A percentile compares a stretch with the other conserved stretches of the same genome.
Conservation (phyloP, 2,113 vertebrate species). For the Anarrhichthys ocellatus region DNA sequence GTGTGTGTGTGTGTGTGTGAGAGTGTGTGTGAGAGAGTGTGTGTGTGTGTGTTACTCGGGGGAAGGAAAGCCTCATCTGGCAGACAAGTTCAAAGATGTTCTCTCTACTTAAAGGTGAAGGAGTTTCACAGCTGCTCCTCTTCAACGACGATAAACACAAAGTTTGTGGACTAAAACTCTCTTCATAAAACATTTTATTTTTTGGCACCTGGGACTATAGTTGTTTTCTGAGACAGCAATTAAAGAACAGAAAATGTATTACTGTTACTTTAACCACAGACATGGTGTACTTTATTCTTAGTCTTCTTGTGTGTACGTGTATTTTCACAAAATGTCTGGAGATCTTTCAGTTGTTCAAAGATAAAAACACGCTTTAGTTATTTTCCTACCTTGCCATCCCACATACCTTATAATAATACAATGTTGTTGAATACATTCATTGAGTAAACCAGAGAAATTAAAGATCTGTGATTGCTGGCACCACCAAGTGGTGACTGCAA, state of each 20-base stretch:
- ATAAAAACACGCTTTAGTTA: not conserved
- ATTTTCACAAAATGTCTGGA: not conserved
- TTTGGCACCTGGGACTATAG: constrained; percentile 4
- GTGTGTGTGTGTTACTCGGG: constrained; percentile 16
- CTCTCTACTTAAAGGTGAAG: constrained; percentile 21
- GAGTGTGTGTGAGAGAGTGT: constrained; percentile 4
- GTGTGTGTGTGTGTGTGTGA: constrained; percentile 1
- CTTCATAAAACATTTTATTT: constrained; percentile 25
- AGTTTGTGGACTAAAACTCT: constrained; percentile 15
- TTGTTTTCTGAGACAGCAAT: not conserved
- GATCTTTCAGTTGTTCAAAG: not conserved
- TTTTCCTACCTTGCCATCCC: not conserved
- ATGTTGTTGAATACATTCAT: not conserved
- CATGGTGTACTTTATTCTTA: not conserved
- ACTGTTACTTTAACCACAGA: not conserved
- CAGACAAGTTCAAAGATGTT: constrained; percentile 36
- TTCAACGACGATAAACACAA: constrained; percentile 31
- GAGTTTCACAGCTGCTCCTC: constrained; percentile 32
- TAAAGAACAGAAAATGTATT: not conserved
- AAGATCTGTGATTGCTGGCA: constrained; percentile 60
- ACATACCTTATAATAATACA: constrained; percentile 18
- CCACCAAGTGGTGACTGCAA: constrained; percentile 69
- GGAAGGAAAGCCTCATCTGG: constrained; percentile 44
- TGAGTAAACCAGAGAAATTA: not conserved
- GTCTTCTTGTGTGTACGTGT: not conserved